Evolutionary conservation across 2,888 invertebrate species (phyloP).

Genomic region (Diploptera punctata): DNA sequence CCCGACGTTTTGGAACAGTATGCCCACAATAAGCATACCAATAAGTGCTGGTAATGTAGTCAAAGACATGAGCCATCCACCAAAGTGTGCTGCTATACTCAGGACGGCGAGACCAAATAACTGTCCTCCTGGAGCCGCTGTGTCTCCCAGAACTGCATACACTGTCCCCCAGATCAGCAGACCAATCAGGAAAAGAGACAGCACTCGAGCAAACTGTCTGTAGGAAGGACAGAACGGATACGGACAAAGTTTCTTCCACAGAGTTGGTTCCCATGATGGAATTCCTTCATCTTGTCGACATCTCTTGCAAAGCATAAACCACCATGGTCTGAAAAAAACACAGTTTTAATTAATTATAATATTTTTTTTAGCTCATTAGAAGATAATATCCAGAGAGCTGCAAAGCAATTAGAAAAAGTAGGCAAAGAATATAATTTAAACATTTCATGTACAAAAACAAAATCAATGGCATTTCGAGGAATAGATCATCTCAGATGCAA

Average conservation of each 20-base stretch:
- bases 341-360: no score
- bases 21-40: conserved; percentile 86
- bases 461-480: no score
- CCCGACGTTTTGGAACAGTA: conserved; percentile 75
- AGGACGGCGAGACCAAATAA: conserved; percentile 78
- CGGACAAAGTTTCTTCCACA: conserved; percentile 82
- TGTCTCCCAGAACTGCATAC: conserved; percentile 74
- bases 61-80: conserved; percentile 80
- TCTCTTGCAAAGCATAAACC: conserved; percentile 80
- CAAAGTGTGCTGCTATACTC: conserved; percentile 79
- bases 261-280: conserved; percentile 82
- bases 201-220: conserved; percentile 78
- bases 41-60: conserved; percentile 84
- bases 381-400: no score
- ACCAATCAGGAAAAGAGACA: conserved; percentile 74
- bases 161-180: conserved; percentile 56
- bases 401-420: no score
- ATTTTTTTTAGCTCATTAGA: no score
- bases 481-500: no score
- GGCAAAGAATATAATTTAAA: no score
- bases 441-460: no score
- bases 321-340: conserved; percentile 69
- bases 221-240: conserved; percentile 87
- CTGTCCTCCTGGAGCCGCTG: conserved; percentile 84
- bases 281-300: conserved; percentile 60